A percentile compares a stretch with the other conserved stretches of the same genome.
Evolutionary conservation across 2,888 invertebrate species (phyloP).

Genomic region (Meiosimyza platycephala): DNA sequence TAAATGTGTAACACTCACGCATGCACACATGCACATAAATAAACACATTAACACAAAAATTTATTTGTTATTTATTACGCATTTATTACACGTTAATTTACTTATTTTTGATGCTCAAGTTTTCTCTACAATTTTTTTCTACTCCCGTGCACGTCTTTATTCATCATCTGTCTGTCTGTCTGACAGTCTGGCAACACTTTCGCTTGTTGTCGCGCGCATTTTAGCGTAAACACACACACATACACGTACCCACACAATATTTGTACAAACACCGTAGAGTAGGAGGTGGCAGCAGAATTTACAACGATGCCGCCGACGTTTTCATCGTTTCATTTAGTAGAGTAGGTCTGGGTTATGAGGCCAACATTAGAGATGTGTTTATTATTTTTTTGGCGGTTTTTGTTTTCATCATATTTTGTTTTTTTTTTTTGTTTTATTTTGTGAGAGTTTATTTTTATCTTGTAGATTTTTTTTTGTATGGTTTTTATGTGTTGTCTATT

Average conservation of each 20-base stretch:
- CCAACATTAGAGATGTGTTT: constrained; percentile 11
- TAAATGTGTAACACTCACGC: neutral
- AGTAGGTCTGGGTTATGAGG: constrained; percentile 41
- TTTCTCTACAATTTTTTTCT: too few relatives aligned
- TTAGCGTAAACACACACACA: neutral
- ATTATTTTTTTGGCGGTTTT: neutral
- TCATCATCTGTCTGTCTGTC: constrained; percentile 10
- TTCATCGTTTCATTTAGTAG: constrained; percentile 24
- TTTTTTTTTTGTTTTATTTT: neutral
- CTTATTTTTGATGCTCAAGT: neutral
- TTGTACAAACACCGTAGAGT: neutral
- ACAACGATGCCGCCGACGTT: neutral
- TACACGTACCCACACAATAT: neutral
- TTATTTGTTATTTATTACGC: constrained; percentile 10
- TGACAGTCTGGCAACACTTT: constrained; percentile 29
- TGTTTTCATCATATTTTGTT: neutral
- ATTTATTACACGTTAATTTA: neutral
- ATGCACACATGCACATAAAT: neutral
- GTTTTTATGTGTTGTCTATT: too few relatives aligned
- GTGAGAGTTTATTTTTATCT: too few relatives aligned
- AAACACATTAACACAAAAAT: constrained; percentile 2
- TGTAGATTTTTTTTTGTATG: too few relatives aligned
- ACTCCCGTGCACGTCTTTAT: neutral
- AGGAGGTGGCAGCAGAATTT: neutral
- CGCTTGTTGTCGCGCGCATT: constrained; percentile 1